Evolutionary conservation across 2,888 invertebrate genomes (phyloP).

Genomic region (Minunthozetes semirufus): DNA sequence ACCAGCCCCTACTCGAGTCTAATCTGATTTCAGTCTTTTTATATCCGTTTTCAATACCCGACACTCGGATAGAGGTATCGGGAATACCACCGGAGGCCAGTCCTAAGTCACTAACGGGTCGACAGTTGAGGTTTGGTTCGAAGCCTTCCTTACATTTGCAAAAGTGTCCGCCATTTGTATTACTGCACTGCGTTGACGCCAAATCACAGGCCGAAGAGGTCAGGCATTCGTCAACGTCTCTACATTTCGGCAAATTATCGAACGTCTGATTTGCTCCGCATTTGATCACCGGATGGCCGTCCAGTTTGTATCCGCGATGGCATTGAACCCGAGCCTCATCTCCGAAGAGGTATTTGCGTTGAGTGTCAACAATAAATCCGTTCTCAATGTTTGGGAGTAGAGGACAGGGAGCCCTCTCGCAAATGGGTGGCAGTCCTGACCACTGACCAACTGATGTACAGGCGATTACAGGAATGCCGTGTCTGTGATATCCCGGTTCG

Average conservation of each 20-base stretch:
- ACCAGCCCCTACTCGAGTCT: conserved; percentile 75
- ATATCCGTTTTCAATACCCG: conserved; percentile 72
- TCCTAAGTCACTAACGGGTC: conserved; percentile 82
- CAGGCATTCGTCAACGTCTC: conserved; percentile 80
- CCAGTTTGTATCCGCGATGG: conserved; percentile 77
- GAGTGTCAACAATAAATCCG: conserved; percentile 74
- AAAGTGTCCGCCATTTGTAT: conserved; percentile 72
- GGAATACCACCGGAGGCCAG: conserved; percentile 80
- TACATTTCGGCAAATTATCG: conserved; percentile 71
- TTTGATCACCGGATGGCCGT: conserved; percentile 66
- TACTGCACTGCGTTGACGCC: conserved; percentile 81
- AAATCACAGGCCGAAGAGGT: conserved; percentile 75
- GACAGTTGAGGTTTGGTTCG: conserved; percentile 58
- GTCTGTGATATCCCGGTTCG: conserved; percentile 78
- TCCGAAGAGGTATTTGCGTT: conserved; percentile 62
- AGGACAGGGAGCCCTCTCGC: conserved; percentile 56
- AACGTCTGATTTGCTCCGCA: conserved; percentile 79
- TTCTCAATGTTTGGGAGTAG: conserved; percentile 60
- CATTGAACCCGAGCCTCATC: conserved; percentile 89
- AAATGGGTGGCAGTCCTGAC: conserved; percentile 83
- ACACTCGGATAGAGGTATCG: conserved; percentile 78
- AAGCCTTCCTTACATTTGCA: conserved; percentile 64
- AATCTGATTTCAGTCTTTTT: conserved; percentile 73
- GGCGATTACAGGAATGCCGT: conserved; percentile 72
- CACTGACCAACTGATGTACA: conserved; percentile 95